A percentile compares a stretch with the other conserved stretches of the same genome.
phyloP scores from a whole-genome alignment of 1,140 invertebrate genomes.

The Monomorium pharaonis region DNA sequence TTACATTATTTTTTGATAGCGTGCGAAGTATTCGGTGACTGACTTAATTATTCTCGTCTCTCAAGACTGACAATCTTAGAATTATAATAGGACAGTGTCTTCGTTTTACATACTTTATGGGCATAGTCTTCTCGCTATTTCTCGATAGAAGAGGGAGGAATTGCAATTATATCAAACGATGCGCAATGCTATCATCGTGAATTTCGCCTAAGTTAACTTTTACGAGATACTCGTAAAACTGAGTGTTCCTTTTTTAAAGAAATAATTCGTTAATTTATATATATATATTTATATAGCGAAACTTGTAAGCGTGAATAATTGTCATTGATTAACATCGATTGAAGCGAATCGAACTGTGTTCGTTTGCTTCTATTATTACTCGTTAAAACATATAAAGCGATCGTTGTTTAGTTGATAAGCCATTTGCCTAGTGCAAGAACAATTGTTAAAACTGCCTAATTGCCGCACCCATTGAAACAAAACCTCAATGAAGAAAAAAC shows the following conservation, averaged over 20 bases:
- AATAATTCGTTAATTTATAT: not conserved
- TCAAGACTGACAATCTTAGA: slow-evolving; percentile 62
- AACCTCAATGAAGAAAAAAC: slow-evolving; percentile 21
- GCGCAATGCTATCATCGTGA: not conserved
- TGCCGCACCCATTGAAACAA: slow-evolving; percentile 26
- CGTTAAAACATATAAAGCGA: slow-evolving; percentile 16
- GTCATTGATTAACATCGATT: slow-evolving; percentile 3
- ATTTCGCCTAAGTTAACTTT: not conserved
- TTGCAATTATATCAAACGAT: slow-evolving; percentile 37
- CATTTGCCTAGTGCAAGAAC: slow-evolving; percentile 48
- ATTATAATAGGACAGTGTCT: not conserved
- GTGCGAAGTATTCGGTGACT: slow-evolving; percentile 3
- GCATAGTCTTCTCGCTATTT: slow-evolving; percentile 9
- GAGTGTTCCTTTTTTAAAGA: not conserved
- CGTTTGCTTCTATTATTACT: not conserved
- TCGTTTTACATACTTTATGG: slow-evolving; percentile 16
- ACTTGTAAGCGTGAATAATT: not conserved
- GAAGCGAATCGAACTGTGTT: not conserved
- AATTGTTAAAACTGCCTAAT: slow-evolving; percentile 66
- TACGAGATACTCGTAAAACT: not conserved
- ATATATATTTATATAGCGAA: slow-evolving; percentile 13
- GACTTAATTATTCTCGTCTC: slow-evolving; percentile 26
- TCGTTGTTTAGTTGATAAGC: slow-evolving; percentile 23
- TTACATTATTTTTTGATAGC: not conserved
- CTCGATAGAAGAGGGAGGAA: slow-evolving; percentile 38